A percentile compares a stretch with the other conserved stretches of the same genome.
Conservation (phyloP, 2,797 vertebrate genomes). For the Melanotaenia maccullochi region DNA sequence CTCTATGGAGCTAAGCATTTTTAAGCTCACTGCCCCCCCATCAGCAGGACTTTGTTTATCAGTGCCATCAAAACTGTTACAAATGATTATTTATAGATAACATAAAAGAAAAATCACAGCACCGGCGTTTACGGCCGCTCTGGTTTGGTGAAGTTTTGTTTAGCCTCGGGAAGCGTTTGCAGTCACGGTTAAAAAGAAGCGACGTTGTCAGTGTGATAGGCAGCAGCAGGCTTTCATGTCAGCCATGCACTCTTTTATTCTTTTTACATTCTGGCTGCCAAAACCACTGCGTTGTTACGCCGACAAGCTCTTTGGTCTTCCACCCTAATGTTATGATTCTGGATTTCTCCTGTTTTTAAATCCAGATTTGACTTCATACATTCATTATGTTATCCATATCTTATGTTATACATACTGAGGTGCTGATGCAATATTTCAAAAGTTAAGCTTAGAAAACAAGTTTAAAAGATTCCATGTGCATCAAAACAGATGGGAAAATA, state of each 20-base stretch:
- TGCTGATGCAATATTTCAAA: constrained; percentile 3
- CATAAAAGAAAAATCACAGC: constrained; percentile 14
- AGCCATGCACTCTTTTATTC: not conserved
- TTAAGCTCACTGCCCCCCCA: constrained; percentile 19
- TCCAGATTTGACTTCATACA: not conserved
- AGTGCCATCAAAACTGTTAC: constrained; percentile 32
- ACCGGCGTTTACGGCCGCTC: constrained; percentile 17
- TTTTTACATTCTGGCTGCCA: not conserved
- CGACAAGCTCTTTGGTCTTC: not conserved
- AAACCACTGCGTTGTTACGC: not conserved
- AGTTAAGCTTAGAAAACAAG: not conserved
- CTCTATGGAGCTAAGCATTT: constrained; percentile 24
- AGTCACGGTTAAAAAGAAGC: not conserved
- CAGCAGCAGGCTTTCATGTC: not conserved
- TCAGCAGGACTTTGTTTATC: constrained; percentile 51
- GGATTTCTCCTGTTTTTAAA: not conserved
- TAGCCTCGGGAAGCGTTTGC: not conserved
- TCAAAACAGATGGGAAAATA: not conserved
- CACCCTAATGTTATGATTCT: not conserved
- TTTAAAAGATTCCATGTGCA: not conserved
- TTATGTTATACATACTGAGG: not conserved
- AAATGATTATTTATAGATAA: constrained; percentile 28
- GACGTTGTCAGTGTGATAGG: not conserved
- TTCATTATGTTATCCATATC: constrained; percentile 1
- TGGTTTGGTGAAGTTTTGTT: constrained; percentile 8